Conservation (phyloP, 2,888 invertebrate species). For the Hirtodrosophila trivittata region DNA sequence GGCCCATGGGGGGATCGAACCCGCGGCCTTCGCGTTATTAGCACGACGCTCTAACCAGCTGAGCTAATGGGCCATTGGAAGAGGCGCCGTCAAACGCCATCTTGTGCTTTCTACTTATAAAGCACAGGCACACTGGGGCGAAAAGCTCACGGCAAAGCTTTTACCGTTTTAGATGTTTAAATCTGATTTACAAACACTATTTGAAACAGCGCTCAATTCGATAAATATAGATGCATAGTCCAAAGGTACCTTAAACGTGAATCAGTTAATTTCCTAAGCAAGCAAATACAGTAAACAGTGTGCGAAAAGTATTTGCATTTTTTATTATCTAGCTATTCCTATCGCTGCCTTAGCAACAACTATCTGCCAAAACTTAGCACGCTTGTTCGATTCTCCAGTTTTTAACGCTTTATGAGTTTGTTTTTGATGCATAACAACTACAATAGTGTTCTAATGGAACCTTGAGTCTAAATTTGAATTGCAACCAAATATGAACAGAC, state of each 20-base stretch:
- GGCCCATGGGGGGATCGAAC: constrained; percentile 84
- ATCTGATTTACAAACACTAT: constrained; percentile 13
- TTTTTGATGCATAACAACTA: constrained; percentile 17
- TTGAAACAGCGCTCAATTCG: constrained; percentile 4
- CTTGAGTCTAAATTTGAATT: constrained; percentile 31
- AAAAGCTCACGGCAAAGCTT: constrained; percentile 38
- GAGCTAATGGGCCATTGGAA: constrained; percentile 83
- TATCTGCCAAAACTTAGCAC: not conserved
- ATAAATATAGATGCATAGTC: constrained; percentile 1
- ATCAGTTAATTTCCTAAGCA: constrained; percentile 27
- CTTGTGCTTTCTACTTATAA: too few relatives aligned
- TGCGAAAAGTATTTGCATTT: constrained; percentile 15
- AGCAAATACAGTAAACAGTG: constrained; percentile 21
- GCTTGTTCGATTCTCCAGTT: not conserved
- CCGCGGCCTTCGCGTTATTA: constrained; percentile 84
- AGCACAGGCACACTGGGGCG: too few relatives aligned
- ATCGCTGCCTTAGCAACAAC: constrained; percentile 17
- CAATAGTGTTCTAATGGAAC: constrained; percentile 50
- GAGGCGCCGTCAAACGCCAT: not conserved
- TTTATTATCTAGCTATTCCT: not conserved
- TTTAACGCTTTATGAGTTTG: not conserved
- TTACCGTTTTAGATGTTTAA: constrained; percentile 2
- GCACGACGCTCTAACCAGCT: constrained; percentile 85
- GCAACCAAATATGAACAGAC: constrained; percentile 22
- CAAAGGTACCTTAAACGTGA: constrained; percentile 32